Evolutionary conservation across 2,797 vertebrate species (phyloP).

Genomic region (Onychomys leucogaster): DNA sequence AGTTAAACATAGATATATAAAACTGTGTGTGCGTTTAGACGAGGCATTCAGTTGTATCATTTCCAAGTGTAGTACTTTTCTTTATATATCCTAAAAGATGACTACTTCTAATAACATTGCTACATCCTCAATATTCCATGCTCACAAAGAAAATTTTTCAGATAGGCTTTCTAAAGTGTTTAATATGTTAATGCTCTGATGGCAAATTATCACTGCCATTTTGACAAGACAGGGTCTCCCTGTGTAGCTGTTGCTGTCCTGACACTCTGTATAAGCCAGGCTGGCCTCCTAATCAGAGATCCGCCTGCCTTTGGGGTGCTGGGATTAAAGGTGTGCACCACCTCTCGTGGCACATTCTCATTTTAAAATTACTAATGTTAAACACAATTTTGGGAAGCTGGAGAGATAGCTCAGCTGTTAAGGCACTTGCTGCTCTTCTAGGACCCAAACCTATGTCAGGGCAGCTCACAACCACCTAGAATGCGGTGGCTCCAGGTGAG

Average conservation of each 20-base stretch:
- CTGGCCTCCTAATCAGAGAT: neutral
- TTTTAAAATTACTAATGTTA: neutral
- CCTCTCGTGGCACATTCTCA: neutral
- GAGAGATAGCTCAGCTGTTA: neutral
- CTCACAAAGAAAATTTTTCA: neutral
- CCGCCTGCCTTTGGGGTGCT: neutral
- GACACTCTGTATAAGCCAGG: neutral
- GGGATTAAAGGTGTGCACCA: neutral
- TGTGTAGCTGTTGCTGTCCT: neutral
- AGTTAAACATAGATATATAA: neutral
- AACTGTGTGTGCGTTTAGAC: neutral
- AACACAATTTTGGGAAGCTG: neutral
- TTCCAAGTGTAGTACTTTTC: neutral
- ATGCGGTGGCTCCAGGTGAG: neutral
- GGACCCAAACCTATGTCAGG: too few species aligned
- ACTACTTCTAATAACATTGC: conserved; percentile 24
- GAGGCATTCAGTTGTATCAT: neutral
- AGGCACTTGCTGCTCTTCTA: neutral
- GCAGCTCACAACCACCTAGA: too few species aligned
- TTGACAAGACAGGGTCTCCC: neutral
- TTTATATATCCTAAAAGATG: neutral
- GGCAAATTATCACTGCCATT: neutral
- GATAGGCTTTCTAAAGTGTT: neutral
- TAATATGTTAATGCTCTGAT: too few species aligned
- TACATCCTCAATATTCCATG: neutral